Base-by-base conservation (phyloP, 64 coral and sea anemone species). In the Hydrozoanthus tunicans region DNA sequence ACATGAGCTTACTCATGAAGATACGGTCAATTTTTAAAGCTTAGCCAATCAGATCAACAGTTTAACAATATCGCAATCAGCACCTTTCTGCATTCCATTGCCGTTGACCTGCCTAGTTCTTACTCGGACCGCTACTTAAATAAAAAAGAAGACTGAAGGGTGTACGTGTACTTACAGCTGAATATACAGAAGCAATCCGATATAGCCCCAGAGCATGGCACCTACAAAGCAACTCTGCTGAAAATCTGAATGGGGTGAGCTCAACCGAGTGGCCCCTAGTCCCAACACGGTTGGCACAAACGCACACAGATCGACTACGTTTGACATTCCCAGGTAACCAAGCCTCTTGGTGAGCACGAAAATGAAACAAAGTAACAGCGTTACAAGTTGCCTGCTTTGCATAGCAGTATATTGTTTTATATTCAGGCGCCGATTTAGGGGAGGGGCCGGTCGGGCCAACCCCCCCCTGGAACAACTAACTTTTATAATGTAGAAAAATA, bases 131-230 rank as follows among this genome's bases (percentile, higher is more conserved):
- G 20, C 20, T 20, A 20, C 20, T 23, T 20, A 3, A 24, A 14
- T 15, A 7, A 25, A 71, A 20, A 9, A 62, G 53, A 20, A 85
- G 27, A 51, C 8, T 63, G 58, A 56, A 5, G 43, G 62, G 17
- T 11, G n/a, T 15, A 32, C n/a, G 12, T 51, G 67, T 81, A 79
- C 83, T 92, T 90, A 90, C 92, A 79, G 63, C 59, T 93, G 92
- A 59, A 93, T 58, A 14, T 74, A 90, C 7, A 93, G 61, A 11
- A 90, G 59, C 7, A 90, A 32, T 2, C 53, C 57, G 13, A 82
- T 9, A 58, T 89, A 93, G 54, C 77, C 81, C 0, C 56, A 52
- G 0, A 93, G 77, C 9, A 93, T 14, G 5, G 78, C 64, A 12
- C 6, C 9, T 26, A 93, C 51, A 3, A 62, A 73, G 9, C 9